Conservation (phyloP, 2,113 vertebrate genomes). For the Dascyllus trimaculatus region DNA sequence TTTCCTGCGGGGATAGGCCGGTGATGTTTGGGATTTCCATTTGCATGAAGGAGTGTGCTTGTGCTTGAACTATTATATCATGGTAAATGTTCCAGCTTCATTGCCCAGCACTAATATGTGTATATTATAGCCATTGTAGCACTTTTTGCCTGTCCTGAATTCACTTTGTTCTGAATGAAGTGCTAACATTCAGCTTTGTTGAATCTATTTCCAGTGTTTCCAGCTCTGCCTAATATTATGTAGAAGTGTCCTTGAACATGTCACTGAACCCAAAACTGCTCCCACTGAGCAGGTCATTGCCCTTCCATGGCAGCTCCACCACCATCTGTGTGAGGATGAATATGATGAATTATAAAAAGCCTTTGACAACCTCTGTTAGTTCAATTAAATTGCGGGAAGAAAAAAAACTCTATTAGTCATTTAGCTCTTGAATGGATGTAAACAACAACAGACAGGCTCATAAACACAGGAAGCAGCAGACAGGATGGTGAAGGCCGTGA, state of each 20-base stretch:
- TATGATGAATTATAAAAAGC: slow-evolving; percentile 40
- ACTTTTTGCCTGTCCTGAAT: slow-evolving; percentile 4
- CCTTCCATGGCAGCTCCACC: slow-evolving; percentile 10
- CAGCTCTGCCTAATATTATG: slow-evolving; percentile 9
- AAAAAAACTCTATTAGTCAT: neutral
- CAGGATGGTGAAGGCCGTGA: neutral
- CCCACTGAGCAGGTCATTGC: slow-evolving; percentile 17
- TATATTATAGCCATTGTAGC: neutral
- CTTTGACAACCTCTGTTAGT: neutral
- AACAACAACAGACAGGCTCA: slow-evolving; percentile 22
- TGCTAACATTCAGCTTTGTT: neutral
- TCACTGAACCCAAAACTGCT: slow-evolving; percentile 23
- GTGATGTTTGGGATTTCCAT: too few relatives aligned
- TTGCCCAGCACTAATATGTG: too few relatives aligned
- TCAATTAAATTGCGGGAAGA: slow-evolving; percentile 5
- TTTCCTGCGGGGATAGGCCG: too few relatives aligned
- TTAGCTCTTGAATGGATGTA: neutral
- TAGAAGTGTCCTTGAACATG: slow-evolving; percentile 5
- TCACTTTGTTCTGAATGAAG: neutral
- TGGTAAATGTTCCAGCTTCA: too few relatives aligned
- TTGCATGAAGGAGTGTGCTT: too few relatives aligned
- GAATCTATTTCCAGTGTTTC: neutral
- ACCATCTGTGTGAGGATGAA: slow-evolving; percentile 19
- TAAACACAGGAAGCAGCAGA: slow-evolving; percentile 10
- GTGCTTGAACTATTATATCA: too few relatives aligned